Evolutionary conservation across 2,888 invertebrate species (phyloP), one percentile per base, ranked within the genome.

Genomic region (Corbicula japonica): DNA sequence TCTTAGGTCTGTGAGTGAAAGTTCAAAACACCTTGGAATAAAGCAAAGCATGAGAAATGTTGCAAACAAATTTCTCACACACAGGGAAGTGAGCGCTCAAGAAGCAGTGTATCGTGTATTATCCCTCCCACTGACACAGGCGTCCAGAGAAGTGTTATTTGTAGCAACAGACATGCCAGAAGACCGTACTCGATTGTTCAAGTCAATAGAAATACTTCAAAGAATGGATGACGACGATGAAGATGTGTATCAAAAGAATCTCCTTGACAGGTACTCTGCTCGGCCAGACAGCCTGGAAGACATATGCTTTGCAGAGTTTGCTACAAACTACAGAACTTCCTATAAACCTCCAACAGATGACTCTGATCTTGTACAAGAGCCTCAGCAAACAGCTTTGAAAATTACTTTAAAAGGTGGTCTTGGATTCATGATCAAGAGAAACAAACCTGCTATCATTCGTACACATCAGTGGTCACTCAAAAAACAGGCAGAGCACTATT

Each of bases 41-140:
- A 80, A 80, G 44, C 6, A 12, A 1, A 41, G 10, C 3, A 79
- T 83, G 79, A 62, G 56, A 63, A 63, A 18, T 41, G 70, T 80
- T 26, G 76, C 78, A 26, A 69, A 79, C 0, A 80, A 80, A 44
- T 80, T 83, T 34, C 63, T 83, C 1, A 68, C 69, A 21, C 78
- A 83, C 38, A 30, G 76, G 21, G 79, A 84, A 54, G 60, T 81
- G 0, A 76, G 80, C 66, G 78, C 79, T 26, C 76, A 84, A 34
- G 84, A 84, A 66, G 80, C 84, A 10, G 68, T 71, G 3, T 81
- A 73, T 28, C 18, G 80, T 0, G 18, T 80, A 1, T n/a, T 76
- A 12, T 80, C 81, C 8, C 35, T 84, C 3, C 76, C 75, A 60
- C 32, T 76, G 10, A 41, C 61, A 23, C 23, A 46, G 23, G 52